phyloP scores from a whole-genome alignment of 2,888 invertebrate species.

The Pseudeuparius sepicola region DNA sequence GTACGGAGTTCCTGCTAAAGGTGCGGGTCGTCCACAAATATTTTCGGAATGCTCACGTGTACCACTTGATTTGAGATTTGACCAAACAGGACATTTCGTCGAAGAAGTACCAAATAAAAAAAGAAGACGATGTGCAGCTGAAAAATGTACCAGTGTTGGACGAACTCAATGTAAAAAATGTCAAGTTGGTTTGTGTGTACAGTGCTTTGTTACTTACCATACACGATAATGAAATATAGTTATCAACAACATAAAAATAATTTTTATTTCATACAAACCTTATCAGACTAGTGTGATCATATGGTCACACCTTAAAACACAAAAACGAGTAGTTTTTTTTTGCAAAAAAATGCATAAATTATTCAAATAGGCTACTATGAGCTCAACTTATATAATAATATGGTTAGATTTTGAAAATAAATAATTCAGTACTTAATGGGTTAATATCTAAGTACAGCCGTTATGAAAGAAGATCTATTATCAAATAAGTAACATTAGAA shows the following conservation, averaged over 20 bases:
- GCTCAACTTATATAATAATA: too few relatives aligned
- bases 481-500: too few relatives aligned
- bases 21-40: constrained; percentile 9
- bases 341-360: constrained; percentile 3
- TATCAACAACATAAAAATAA: too few relatives aligned
- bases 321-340: too few relatives aligned
- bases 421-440: constrained; percentile 7
- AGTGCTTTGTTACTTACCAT: constrained; percentile 13
- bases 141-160: constrained; percentile 7
- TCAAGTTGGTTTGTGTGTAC: constrained; percentile 13
- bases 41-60: constrained; percentile 3
- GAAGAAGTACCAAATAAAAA: constrained; percentile 13
- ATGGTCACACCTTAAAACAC: too few relatives aligned
- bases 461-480: too few relatives aligned
- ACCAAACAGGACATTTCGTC: constrained; percentile 11
- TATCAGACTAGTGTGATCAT: too few relatives aligned
- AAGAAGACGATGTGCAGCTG: constrained; percentile 11
- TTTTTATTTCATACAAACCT: too few relatives aligned
- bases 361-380: too few relatives aligned
- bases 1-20: constrained; percentile 15
- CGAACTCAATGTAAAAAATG: constrained; percentile 16
- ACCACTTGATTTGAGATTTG: constrained; percentile 9
- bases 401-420: neutral
- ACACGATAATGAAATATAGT: too few relatives aligned
- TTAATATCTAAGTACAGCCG: too few relatives aligned